Evolutionary conservation across 2,888 invertebrate species (phyloP).

Genomic region (Biston stratarius): DNA sequence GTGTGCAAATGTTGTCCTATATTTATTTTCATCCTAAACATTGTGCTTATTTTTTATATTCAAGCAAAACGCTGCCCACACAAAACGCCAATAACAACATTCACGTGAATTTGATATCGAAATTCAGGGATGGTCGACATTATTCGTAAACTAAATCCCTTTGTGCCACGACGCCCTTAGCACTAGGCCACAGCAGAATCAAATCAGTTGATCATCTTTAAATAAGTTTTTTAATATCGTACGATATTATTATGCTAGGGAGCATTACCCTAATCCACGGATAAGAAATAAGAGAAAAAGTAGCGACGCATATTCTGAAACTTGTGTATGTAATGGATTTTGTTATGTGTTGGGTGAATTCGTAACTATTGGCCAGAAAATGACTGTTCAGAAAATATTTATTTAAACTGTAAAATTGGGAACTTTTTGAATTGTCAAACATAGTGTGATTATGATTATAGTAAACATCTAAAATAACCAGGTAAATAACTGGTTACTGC

Average conservation of each 20-base stretch:
- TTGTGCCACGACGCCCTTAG: conserved; percentile 18
- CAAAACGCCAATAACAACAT: conserved; percentile 1
- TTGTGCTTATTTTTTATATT: neutral
- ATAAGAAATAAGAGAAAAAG: no score
- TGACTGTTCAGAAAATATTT: no score
- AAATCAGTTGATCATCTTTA: neutral
- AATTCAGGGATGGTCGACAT: conserved; percentile 20
- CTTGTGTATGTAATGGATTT: no score
- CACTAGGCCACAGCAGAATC: neutral
- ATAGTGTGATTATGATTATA: no score
- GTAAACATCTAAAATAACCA: no score
- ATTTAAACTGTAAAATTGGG: no score
- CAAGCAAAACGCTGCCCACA: neutral
- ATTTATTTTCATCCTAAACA: neutral
- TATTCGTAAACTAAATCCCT: conserved; percentile 31
- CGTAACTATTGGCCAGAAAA: no score
- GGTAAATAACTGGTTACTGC: no score
- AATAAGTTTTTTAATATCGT: neutral
- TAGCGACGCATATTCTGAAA: no score
- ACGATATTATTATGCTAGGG: neutral
- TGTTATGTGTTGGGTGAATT: no score
- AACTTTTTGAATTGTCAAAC: no score
- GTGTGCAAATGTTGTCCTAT: neutral
- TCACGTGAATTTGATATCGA: conserved; percentile 20
- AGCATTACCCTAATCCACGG: no score